A percentile compares a stretch with the other conserved stretches of the same genome.
Conservation (phyloP, 2,888 invertebrate genomes). For the Dorcus parallelipipedus region DNA sequence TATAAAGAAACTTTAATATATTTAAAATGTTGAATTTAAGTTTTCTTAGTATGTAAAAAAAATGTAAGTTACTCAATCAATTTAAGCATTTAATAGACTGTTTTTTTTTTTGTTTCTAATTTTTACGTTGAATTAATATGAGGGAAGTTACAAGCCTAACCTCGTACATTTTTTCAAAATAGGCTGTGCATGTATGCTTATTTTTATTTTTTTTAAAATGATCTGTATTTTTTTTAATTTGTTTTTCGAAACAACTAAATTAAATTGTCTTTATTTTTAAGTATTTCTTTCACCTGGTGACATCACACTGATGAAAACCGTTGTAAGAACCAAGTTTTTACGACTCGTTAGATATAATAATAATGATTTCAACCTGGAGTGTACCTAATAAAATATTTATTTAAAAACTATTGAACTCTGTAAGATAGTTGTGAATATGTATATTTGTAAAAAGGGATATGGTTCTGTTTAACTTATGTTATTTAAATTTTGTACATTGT, state of each 20-base stretch:
- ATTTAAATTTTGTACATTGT: slow-evolving; percentile 21
- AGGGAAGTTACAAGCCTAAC: slow-evolving; percentile 7
- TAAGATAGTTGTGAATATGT: slow-evolving; percentile 32
- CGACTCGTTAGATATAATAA: not conserved
- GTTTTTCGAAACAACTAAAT: not conserved
- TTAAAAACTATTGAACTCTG: slow-evolving; percentile 17
- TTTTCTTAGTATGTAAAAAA: too few relatives aligned
- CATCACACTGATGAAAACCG: slow-evolving; percentile 4
- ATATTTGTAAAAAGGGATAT: slow-evolving; percentile 22
- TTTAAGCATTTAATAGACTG: too few relatives aligned
- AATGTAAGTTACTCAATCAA: too few relatives aligned
- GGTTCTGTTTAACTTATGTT: slow-evolving; percentile 22
- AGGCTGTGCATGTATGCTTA: slow-evolving; percentile 16
- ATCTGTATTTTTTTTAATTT: not conserved
- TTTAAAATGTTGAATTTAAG: too few relatives aligned
- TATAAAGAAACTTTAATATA: too few relatives aligned
- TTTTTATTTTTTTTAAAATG: slow-evolving; percentile 2
- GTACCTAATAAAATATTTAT: slow-evolving; percentile 16
- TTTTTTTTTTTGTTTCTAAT: too few relatives aligned
- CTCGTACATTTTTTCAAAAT: slow-evolving; percentile 7
- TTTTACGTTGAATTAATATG: too few relatives aligned
- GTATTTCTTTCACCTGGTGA: not conserved
- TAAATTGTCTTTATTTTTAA: not conserved
- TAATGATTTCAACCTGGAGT: too few relatives aligned
- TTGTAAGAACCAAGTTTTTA: slow-evolving; percentile 6